These are phyloP conservation scores for Dasyornis broadbenti DNA, from an alignment of 2,113 vertebrate genomes.

Conservation along the genomic window DNA sequence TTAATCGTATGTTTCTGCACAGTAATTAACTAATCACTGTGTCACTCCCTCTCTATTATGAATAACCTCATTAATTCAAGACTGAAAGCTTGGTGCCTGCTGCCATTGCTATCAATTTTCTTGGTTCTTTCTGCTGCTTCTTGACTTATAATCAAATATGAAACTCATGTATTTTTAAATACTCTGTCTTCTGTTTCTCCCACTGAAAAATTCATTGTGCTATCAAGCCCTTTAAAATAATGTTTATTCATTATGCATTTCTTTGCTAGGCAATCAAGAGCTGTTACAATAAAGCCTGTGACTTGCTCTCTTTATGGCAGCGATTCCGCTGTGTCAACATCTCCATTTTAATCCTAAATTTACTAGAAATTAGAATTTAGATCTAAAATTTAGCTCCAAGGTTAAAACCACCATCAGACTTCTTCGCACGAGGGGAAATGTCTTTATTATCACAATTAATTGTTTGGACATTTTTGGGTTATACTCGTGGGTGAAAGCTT, in stretches of 20 bases:
- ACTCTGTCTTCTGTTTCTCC: constrained; percentile 69
- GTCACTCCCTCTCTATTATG: constrained; percentile 66
- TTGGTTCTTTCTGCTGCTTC: constrained; percentile 44
- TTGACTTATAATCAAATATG: constrained; percentile 76
- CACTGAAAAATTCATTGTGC: constrained; percentile 78
- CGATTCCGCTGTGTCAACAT: background rate
- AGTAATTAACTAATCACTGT: constrained; percentile 72
- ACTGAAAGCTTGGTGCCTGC: constrained; percentile 40
- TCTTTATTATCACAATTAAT: background rate
- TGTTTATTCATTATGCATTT: constrained; percentile 73
- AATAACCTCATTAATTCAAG: constrained; percentile 69
- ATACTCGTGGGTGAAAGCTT: background rate
- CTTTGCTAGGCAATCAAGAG: constrained; percentile 51
- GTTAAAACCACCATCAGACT: background rate
- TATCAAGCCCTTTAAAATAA: constrained; percentile 71
- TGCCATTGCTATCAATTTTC: constrained; percentile 11
- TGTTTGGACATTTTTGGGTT: background rate
- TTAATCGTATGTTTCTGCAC: constrained; percentile 65
- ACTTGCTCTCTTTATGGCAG: background rate
- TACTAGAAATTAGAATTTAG: constrained; percentile 12
- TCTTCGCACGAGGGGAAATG: background rate
- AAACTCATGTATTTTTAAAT: constrained; percentile 81
- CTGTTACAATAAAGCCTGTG: constrained; percentile 32
- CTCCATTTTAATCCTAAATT: constrained; percentile 1
- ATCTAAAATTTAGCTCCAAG: constrained; percentile 8